phyloP scores from a whole-genome alignment of 2,113 vertebrate genomes.

The Onychorhynchus coronatus region DNA sequence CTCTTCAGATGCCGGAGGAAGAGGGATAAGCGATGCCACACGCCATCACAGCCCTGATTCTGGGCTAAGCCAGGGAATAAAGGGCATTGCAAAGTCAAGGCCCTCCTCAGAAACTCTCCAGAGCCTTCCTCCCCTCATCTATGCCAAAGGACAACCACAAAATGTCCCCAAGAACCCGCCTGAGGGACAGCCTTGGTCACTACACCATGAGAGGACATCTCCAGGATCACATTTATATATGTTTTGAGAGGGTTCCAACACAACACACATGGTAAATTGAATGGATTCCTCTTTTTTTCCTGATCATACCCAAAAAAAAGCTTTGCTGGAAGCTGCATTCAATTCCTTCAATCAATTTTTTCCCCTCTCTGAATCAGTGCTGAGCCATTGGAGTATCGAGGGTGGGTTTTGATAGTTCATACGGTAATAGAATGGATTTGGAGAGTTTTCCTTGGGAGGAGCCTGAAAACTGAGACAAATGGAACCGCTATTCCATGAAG shows the following conservation, averaged over 20 bases:
- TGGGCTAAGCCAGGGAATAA: not conserved
- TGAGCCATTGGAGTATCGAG: accelerated
- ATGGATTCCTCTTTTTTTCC: not conserved
- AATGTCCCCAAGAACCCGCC: not conserved
- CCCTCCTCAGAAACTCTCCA: not conserved
- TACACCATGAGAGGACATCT: not conserved
- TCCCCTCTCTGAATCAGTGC: not conserved
- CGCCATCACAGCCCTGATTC: not conserved
- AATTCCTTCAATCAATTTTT: not conserved
- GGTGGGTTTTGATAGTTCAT: not conserved
- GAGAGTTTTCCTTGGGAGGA: not conserved
- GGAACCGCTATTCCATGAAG: not conserved
- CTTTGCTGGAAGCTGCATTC: not conserved
- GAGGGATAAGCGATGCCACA: not conserved
- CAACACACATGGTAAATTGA: not conserved
- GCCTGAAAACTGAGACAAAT: not conserved
- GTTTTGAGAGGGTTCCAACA: not conserved
- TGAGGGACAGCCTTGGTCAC: not conserved
- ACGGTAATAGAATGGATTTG: not conserved
- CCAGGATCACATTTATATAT: not conserved
- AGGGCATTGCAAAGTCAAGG: not conserved
- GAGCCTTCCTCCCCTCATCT: not conserved
- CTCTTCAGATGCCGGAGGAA: not conserved
- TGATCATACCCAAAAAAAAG: not conserved
- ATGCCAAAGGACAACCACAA: not conserved